A percentile compares a stretch with the other conserved stretches of the same genome.
Evolutionary conservation across 2,888 invertebrate species (phyloP).

Genomic region (Sphecodes monilicornis): DNA sequence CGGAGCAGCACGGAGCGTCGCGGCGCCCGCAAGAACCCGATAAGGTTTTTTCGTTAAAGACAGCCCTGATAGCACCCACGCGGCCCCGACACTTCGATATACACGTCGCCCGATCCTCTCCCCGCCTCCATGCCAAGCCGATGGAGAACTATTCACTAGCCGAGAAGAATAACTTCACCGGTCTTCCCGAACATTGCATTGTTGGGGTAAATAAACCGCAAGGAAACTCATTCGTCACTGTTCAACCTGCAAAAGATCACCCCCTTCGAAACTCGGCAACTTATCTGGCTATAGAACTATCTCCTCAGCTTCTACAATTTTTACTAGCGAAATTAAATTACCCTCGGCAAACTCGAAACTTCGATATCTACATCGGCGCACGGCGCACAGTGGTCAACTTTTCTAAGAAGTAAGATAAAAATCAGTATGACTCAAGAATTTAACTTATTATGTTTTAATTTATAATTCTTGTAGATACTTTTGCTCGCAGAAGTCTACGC

Average conservation of each 20-base stretch:
- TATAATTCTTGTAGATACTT: no score
- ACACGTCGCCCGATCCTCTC: not conserved
- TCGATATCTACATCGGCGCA: not conserved
- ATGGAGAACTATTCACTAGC: not conserved
- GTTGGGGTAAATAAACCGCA: conserved; percentile 6
- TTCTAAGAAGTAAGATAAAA: not conserved
- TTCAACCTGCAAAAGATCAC: not conserved
- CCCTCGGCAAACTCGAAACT: not conserved
- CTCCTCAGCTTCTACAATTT: not conserved
- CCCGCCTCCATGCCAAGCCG: not conserved
- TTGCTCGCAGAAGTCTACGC: not conserved
- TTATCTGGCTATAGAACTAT: conserved; percentile 6
- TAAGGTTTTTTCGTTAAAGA: conserved; percentile 52
- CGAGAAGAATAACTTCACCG: conserved; percentile 11
- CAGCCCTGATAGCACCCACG: conserved; percentile 38
- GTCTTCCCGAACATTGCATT: conserved; percentile 4
- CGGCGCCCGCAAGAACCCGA: conserved; percentile 38
- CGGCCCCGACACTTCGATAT: conserved; percentile 19
- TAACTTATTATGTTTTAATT: no score
- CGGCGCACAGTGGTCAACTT: not conserved
- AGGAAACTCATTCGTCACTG: conserved; percentile 9
- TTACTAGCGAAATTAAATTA: not conserved
- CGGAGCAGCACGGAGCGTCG: conserved; percentile 12
- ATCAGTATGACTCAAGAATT: not conserved
- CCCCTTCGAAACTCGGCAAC: not conserved